Percentiles rank a stretch among this genome's conserved stretches.
phyloP scores from a whole-genome alignment of 2,113 vertebrate genomes.

The Centropus bengalensis region DNA sequence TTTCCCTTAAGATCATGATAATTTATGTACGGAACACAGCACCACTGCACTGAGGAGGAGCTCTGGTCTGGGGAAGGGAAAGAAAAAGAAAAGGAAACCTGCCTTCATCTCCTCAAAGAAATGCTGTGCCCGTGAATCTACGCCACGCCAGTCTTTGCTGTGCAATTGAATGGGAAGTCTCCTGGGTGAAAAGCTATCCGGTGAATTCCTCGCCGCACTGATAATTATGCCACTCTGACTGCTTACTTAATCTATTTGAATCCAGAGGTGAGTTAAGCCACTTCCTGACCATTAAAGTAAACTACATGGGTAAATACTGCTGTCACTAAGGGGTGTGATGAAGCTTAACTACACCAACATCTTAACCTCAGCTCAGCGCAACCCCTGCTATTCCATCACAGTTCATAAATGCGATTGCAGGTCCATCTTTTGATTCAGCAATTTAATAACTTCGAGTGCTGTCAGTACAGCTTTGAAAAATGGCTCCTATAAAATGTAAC shows the following conservation, averaged over 20 bases:
- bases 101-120: background rate
- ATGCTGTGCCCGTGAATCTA: background rate
- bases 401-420: conserved; percentile 80
- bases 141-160: conserved; percentile 18
- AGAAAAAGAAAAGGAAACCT: background rate
- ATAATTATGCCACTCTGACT: conserved; percentile 73
- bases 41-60: background rate
- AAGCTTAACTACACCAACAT: conserved; percentile 74
- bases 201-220: conserved; percentile 63
- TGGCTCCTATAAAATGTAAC: conserved; percentile 98
- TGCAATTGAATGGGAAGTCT: conserved; percentile 62
- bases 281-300: conserved; percentile 80
- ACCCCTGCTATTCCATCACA: conserved; percentile 76
- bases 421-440: conserved; percentile 89
- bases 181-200: conserved; percentile 59
- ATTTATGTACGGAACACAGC: background rate
- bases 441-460: conserved; percentile 98
- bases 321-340: conserved; percentile 74
- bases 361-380: conserved; percentile 70
- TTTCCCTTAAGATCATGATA: conserved; percentile 2
- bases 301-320: conserved; percentile 80
- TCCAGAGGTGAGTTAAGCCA: conserved; percentile 79
- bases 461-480: conserved; percentile 97
- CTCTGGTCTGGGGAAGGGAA: background rate
- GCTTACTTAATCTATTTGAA: conserved; percentile 79